Conservation (phyloP, 2,888 invertebrate genomes). For the Azorinus chamasolen region DNA sequence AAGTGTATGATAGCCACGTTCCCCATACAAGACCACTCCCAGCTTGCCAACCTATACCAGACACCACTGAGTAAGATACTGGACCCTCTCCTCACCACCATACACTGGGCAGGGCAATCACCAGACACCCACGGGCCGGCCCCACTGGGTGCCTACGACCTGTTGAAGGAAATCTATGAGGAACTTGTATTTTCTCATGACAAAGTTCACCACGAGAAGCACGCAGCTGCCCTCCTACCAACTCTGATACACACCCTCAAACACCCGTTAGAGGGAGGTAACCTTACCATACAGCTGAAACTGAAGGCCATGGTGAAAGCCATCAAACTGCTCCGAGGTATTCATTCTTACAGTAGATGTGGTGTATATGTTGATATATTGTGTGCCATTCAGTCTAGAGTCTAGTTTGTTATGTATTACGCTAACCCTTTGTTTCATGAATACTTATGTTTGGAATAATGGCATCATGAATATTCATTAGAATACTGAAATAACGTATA, state of each 20-base stretch:
- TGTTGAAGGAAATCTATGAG: constrained; percentile 75
- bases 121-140: constrained; percentile 75
- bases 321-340: constrained; percentile 73
- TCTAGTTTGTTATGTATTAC: too few relatives aligned
- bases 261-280: constrained; percentile 59
- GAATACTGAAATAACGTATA: too few relatives aligned
- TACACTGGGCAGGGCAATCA: constrained; percentile 81
- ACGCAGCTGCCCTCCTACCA: constrained; percentile 74
- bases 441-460: too few relatives aligned
- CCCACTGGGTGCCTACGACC: constrained; percentile 78
- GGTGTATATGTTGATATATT: too few relatives aligned
- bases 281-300: constrained; percentile 65
- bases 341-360: constrained; percentile 22
- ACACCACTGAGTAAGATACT: constrained; percentile 67
- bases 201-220: constrained; percentile 66
- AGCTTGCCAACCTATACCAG: constrained; percentile 51
- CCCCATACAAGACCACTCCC: constrained; percentile 58
- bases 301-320: constrained; percentile 80
- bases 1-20: constrained; percentile 66
- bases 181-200: constrained; percentile 76
- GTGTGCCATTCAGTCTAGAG: too few relatives aligned
- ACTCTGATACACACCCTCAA: constrained; percentile 72
- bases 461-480: too few relatives aligned
- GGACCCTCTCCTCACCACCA: constrained; percentile 79
- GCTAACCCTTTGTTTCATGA: too few relatives aligned